A percentile compares a stretch with the other conserved stretches of the same genome.
phyloP scores from a whole-genome alignment of 2,797 vertebrate genomes.

The Galaxias olidus region DNA sequence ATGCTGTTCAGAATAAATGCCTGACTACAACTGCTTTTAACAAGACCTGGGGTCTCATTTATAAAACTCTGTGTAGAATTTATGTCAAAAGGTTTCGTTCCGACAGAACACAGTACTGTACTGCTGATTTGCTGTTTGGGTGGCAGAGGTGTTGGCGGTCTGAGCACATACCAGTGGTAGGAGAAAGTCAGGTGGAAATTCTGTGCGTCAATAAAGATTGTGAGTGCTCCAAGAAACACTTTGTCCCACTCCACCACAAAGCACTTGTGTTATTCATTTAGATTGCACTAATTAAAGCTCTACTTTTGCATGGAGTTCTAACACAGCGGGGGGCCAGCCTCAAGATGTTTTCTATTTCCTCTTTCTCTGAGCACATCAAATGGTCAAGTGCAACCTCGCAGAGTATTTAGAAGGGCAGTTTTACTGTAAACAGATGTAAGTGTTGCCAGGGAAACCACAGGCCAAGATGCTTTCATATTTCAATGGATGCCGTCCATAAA shows the following conservation, averaged over 20 bases:
- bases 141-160: slow-evolving; percentile 35
- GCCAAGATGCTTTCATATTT: slow-evolving; percentile 31
- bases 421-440: slow-evolving; percentile 57
- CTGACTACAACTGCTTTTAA: no score
- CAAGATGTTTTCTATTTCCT: slow-evolving; percentile 45
- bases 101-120: no score
- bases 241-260: slow-evolving; percentile 37
- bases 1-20: no score
- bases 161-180: slow-evolving; percentile 48
- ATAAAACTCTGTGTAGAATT: no score
- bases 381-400: slow-evolving; percentile 41
- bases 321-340: slow-evolving; percentile 32
- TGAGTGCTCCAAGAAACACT: slow-evolving; percentile 52
- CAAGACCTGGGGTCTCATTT: no score
- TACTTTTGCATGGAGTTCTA: slow-evolving; percentile 44
- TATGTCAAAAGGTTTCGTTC: no score
- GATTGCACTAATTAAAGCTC: slow-evolving; percentile 53
- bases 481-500: slow-evolving; percentile 25
- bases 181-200: slow-evolving; percentile 55
- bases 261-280: slow-evolving; percentile 59
- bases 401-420: slow-evolving; percentile 30
- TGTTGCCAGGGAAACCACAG: slow-evolving; percentile 40
- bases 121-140: slow-evolving; percentile 53
- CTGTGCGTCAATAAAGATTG: slow-evolving; percentile 50
- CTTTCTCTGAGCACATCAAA: slow-evolving; percentile 40